These are phyloP conservation scores for Andrena camellia DNA, from an alignment of 2,888 invertebrate genomes.

Conservation along the genomic window DNA sequence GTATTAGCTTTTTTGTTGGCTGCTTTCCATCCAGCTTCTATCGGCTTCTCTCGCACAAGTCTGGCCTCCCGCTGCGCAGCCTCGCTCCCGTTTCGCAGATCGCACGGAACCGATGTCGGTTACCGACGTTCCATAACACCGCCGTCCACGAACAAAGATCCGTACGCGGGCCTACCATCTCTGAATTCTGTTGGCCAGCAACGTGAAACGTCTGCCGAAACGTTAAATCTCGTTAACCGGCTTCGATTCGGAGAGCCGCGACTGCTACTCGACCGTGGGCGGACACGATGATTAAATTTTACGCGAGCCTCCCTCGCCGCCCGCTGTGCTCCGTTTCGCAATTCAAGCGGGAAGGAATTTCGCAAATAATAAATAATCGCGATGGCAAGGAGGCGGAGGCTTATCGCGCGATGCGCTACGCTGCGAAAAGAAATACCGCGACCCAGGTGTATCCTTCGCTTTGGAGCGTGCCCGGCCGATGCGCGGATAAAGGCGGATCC, in stretches of 20 bases:
- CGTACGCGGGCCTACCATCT: too few relatives aligned
- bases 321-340: conserved; percentile 17
- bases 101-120: conserved; percentile 29
- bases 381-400: conserved; percentile 40
- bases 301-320: neutral
- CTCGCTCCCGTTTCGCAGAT: conserved; percentile 51
- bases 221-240: too few relatives aligned
- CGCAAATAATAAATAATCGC: conserved; percentile 66
- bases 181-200: too few relatives aligned
- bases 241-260: too few relatives aligned
- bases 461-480: conserved; percentile 63
- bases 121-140: neutral
- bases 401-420: conserved; percentile 56
- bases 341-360: conserved; percentile 38
- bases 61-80: conserved; percentile 75
- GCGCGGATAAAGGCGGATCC: conserved; percentile 78
- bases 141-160: neutral
- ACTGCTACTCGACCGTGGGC: too few relatives aligned
- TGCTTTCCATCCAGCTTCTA: conserved; percentile 56
- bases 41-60: conserved; percentile 41
- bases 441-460: conserved; percentile 54
- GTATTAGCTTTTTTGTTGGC: conserved; percentile 73
- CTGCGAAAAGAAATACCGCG: conserved; percentile 54
- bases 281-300: neutral
- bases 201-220: too few relatives aligned